These are phyloP conservation scores for Uropetala carovei DNA, from an alignment of 2,888 invertebrate genomes.

Conservation along the genomic window DNA sequence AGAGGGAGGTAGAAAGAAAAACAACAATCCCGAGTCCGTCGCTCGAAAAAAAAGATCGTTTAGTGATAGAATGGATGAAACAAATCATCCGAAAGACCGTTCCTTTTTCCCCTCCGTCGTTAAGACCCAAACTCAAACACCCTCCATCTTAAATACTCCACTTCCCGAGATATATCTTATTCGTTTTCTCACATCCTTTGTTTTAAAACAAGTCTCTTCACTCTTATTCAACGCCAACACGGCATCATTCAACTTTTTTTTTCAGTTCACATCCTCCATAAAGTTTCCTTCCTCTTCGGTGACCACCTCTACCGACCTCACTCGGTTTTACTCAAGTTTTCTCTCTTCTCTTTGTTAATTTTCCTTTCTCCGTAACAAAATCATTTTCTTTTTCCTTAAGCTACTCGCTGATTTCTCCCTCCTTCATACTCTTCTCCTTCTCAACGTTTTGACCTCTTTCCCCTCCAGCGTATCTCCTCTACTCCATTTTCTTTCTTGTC, in stretches of 20 bases:
- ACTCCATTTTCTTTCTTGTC: too few relatives aligned
- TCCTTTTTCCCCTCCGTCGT: not conserved
- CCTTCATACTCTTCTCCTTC: too few relatives aligned
- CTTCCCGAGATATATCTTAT: constrained; percentile 10
- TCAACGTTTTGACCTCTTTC: too few relatives aligned
- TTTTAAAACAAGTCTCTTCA: not conserved
- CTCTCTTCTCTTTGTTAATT: not conserved
- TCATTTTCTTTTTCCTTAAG: too few relatives aligned
- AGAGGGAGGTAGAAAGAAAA: constrained; percentile 31
- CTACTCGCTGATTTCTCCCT: too few relatives aligned
- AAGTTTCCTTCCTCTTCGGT: not conserved
- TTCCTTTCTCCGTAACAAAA: not conserved
- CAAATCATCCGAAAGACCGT: constrained; percentile 42
- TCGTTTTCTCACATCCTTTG: constrained; percentile 8
- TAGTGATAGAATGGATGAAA: constrained; percentile 41
- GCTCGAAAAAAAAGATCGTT: constrained; percentile 54
- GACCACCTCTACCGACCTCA: too few relatives aligned
- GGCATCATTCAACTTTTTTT: not conserved
- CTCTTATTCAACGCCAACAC: not conserved
- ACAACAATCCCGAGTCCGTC: constrained; percentile 21
- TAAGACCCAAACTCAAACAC: not conserved
- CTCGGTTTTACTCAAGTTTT: not conserved
- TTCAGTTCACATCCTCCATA: not conserved
- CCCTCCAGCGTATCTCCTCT: too few relatives aligned
- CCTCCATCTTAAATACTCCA: constrained; percentile 22